A percentile compares a stretch with the other conserved stretches of the same genome.
Evolutionary conservation across 2,888 invertebrate species (phyloP).

Genomic region (Tribolium freemani): DNA sequence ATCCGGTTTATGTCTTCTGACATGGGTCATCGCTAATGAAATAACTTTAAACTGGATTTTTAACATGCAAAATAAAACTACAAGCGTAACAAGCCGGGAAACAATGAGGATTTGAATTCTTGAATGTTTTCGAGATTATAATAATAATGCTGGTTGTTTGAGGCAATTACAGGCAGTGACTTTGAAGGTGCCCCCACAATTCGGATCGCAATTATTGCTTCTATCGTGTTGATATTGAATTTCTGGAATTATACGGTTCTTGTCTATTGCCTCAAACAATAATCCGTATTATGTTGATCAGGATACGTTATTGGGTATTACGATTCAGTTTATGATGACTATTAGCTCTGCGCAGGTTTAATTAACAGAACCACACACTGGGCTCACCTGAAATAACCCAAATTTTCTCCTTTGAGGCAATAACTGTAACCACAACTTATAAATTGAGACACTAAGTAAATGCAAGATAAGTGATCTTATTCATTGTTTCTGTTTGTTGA

Average conservation of each 20-base stretch:
- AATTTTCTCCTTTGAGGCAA: background rate
- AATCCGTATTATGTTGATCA: conserved; percentile 21
- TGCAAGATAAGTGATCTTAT: background rate
- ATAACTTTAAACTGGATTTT: too few relatives aligned
- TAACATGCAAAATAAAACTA: too few relatives aligned
- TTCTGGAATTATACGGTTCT: conserved; percentile 1
- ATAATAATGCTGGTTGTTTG: background rate
- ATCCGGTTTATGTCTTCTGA: background rate
- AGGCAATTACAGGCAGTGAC: conserved; percentile 22
- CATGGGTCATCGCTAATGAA: background rate
- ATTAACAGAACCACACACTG: conserved; percentile 1
- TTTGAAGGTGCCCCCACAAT: conserved; percentile 11
- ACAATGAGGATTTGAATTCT: too few relatives aligned
- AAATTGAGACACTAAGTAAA: background rate
- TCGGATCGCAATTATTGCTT: background rate
- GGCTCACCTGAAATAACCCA: background rate
- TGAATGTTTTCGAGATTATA: background rate
- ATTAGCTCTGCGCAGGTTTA: background rate
- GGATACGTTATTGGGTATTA: conserved; percentile 10
- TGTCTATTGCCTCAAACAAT: background rate
- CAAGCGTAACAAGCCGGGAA: too few relatives aligned
- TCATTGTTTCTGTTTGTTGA: background rate
- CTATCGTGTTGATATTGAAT: conserved; percentile 10
- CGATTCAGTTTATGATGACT: background rate
- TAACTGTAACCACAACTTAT: background rate